Percentiles rank a stretch among this genome's conserved stretches.
Evolutionary conservation across 2,888 invertebrate species (phyloP).

Genomic region (Orthosia gothica): DNA sequence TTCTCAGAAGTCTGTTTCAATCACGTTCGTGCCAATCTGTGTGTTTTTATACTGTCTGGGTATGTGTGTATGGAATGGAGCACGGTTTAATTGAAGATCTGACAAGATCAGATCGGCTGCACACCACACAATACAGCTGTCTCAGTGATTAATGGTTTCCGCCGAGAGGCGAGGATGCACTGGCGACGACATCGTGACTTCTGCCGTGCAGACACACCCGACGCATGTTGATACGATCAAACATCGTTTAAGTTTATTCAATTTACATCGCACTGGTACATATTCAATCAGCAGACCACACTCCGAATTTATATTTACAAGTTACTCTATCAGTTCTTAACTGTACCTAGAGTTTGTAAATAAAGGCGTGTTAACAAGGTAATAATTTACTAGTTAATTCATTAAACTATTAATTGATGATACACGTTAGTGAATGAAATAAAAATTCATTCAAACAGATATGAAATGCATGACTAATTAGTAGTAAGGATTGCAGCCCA

Average conservation of each 20-base stretch:
- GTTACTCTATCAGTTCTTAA: neutral
- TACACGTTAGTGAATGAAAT: constrained; percentile 20
- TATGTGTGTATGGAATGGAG: neutral
- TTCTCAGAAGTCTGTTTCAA: constrained; percentile 21
- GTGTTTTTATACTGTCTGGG: neutral
- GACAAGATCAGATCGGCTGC: constrained; percentile 37
- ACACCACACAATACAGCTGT: constrained; percentile 32
- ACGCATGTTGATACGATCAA: neutral
- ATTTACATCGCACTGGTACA: constrained; percentile 11
- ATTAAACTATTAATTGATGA: neutral
- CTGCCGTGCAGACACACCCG: neutral
- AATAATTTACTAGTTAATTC: neutral
- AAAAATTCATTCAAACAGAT: constrained; percentile 23
- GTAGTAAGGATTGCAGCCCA: constrained; percentile 7
- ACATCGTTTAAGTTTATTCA: constrained; percentile 18
- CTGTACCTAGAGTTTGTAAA: neutral
- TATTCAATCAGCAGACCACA: constrained; percentile 5
- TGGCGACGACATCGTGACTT: constrained; percentile 9
- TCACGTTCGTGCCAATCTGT: neutral
- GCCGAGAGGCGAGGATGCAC: constrained; percentile 27
- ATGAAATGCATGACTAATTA: constrained; percentile 14
- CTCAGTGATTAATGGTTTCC: constrained; percentile 36
- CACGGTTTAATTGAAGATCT: constrained; percentile 36
- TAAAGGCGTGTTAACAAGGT: neutral
- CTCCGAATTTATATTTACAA: neutral